These are phyloP conservation scores for Tenualosa thibaudeaui DNA, from an alignment of 2,797 vertebrate species.

Conservation along the genomic window DNA sequence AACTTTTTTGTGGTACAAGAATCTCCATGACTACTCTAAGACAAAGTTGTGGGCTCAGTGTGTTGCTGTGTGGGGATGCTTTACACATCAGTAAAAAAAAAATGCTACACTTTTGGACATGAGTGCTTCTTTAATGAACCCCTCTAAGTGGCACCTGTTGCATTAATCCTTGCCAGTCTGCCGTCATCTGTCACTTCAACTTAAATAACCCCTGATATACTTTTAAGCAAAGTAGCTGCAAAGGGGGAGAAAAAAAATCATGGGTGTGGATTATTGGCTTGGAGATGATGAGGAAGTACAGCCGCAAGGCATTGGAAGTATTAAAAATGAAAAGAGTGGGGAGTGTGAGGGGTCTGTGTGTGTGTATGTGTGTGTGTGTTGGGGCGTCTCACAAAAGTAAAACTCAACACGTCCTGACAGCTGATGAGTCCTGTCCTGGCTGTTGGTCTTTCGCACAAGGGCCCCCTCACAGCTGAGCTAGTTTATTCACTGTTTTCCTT, in stretches of 20 bases:
- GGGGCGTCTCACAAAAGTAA: background rate
- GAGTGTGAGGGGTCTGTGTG: background rate
- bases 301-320: background rate
- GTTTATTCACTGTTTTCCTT: conserved; percentile 43
- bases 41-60: background rate
- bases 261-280: conserved; percentile 2
- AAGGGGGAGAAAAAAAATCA: background rate
- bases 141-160: background rate
- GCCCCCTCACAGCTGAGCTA: background rate
- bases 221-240: background rate
- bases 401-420: background rate
- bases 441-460: background rate
- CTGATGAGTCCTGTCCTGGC: background rate
- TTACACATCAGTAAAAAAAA: background rate
- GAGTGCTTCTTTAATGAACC: background rate
- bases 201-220: background rate
- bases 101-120: background rate
- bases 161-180: background rate
- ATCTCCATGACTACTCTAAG: background rate
- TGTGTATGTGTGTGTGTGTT: background rate
- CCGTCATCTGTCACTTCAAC: background rate
- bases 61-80: background rate
- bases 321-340: background rate
- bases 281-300: conserved; percentile 4
- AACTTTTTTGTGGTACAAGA: background rate